Evolutionary conservation across 23 tunicate species (phyloP), one percentile per base, ranked within the genome.

Genomic region (Aplidium turbinatum): DNA sequence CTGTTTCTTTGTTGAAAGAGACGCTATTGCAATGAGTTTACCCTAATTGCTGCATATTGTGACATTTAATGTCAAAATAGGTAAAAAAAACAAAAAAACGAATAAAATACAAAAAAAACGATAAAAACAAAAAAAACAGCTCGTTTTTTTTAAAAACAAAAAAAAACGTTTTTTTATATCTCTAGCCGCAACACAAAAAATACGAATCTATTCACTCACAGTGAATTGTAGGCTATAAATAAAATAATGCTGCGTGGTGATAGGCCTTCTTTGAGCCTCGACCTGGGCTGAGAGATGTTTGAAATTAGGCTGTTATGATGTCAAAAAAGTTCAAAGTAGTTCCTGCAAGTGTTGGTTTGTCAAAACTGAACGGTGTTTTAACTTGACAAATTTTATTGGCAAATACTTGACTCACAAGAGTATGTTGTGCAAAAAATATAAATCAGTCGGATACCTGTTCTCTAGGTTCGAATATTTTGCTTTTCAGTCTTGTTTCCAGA

Each of bases 361-460:
- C 46, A 72, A 33, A 52, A 33, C 42, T 53, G 78, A 36, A 58
- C 80, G 69, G 33, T 75, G 23, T 30, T 75, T 58, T 57, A 55
- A 75, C 70, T 38, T 75, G 5, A 75, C 80, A 75, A 75, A 75
- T 36, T 75, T 58, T 55, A 78, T 78, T 34, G 45, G 73, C 46
- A 61, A 64, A 64, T 63, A 78, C 45, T 40, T 47, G 82, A 78
- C 62, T 78, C 82, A 63, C 82, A 76, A 48, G 73, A 78, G 73
- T 78, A 75, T 78, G 82, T 64, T 42, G 82, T 64, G 73, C 73
- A 63, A 47, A 47, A 78, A 64, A 78, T 48, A n/a, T 73, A 65
- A 63, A 50, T 48, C n/a, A 50, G 35, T 20, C 38, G 63, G 9
- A 66, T 38, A 66, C 21, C 1, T 75, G 58, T 58, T 75, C 35